Evolutionary conservation across 2,113 vertebrate species (phyloP).

Genomic region (Sinosuthora webbiana): DNA sequence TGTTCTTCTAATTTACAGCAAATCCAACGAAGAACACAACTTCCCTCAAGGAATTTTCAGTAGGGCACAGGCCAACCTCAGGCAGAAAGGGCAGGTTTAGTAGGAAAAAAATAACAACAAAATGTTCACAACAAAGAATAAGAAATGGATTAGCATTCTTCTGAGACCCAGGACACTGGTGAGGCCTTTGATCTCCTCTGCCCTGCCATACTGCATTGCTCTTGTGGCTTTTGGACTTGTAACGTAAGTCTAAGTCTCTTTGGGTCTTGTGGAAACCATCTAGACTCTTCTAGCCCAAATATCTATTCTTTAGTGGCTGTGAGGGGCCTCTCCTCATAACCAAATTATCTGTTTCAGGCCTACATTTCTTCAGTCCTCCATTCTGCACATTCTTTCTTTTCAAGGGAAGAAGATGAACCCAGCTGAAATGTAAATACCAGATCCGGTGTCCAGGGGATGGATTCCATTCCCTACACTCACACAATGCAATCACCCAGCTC

Average conservation of each 20-base stretch:
- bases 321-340: neutral
- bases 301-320: neutral
- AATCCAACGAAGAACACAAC: neutral
- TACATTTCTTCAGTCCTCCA: neutral
- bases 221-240: neutral
- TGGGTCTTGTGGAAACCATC: neutral
- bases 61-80: neutral
- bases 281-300: neutral
- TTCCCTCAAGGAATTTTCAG: constrained; percentile 37
- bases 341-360: neutral
- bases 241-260: neutral
- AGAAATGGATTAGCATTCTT: neutral
- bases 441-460: neutral
- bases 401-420: neutral
- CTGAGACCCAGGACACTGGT: neutral
- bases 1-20: constrained; percentile 46
- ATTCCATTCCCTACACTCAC: neutral
- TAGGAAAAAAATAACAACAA: neutral
- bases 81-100: constrained; percentile 7
- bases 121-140: neutral
- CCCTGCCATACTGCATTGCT: neutral
- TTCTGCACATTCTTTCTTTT: neutral
- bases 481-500: neutral
- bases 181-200: neutral
- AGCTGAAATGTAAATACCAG: neutral